Evolutionary conservation across 2,888 invertebrate species (phyloP).

Genomic region (Andrena hattorfiana): DNA sequence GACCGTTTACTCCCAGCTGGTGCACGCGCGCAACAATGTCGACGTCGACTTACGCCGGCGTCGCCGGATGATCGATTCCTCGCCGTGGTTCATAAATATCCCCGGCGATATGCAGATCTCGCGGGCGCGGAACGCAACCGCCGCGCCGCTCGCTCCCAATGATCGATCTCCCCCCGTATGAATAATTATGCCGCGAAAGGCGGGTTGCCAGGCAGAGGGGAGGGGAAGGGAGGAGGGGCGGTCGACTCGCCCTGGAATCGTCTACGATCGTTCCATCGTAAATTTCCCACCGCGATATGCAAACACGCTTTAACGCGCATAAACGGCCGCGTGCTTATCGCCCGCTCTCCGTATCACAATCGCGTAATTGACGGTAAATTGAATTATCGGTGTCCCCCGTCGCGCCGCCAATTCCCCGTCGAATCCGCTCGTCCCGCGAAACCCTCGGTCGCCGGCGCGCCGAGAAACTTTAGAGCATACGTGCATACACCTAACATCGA

Average conservation of each 20-base stretch:
- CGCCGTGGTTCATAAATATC: slow-evolving; percentile 48
- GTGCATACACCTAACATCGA: too few species aligned
- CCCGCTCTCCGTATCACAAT: slow-evolving; percentile 37
- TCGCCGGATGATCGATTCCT: slow-evolving; percentile 41
- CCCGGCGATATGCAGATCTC: slow-evolving; percentile 46
- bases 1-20: neutral
- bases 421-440: neutral
- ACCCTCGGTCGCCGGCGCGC: neutral
- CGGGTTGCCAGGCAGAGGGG: neutral
- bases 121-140: slow-evolving; percentile 11
- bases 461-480: too few species aligned
- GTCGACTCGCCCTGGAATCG: slow-evolving; percentile 3
- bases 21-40: slow-evolving; percentile 17
- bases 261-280: slow-evolving; percentile 27
- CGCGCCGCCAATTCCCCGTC: neutral
- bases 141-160: slow-evolving; percentile 18
- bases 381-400: slow-evolving; percentile 29
- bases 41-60: slow-evolving; percentile 8
- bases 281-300: slow-evolving; percentile 46
- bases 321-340: slow-evolving; percentile 12
- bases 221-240: neutral
- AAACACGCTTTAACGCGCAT: slow-evolving; percentile 14
- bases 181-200: slow-evolving; percentile 35
- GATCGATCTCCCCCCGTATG: slow-evolving; percentile 24
- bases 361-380: slow-evolving; percentile 51